These are phyloP conservation scores for Phrynocephalus forsythii DNA, from an alignment of 2,797 vertebrate species.

Conservation along the genomic window DNA sequence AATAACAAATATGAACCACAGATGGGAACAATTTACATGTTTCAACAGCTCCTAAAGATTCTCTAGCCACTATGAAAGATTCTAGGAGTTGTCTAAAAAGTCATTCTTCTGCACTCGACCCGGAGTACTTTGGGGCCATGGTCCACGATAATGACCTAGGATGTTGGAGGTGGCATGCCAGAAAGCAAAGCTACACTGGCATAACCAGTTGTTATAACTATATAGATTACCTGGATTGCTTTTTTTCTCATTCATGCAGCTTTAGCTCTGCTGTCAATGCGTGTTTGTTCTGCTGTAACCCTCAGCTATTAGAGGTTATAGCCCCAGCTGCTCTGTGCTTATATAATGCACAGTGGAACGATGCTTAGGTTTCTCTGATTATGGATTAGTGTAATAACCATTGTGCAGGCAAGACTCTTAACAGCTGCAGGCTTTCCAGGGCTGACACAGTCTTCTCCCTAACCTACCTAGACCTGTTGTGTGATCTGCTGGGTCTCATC, in stretches of 20 bases:
- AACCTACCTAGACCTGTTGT: not conserved
- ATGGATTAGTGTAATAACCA: slow-evolving; percentile 10
- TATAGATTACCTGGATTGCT: not conserved
- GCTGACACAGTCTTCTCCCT: not conserved
- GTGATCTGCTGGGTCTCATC: not conserved
- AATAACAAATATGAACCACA: not conserved
- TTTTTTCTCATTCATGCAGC: not conserved
- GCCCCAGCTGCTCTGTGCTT: slow-evolving; percentile 21
- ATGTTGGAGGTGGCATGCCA: not conserved
- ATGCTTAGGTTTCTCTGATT: not conserved
- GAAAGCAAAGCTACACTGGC: not conserved
- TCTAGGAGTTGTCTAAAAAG: no score
- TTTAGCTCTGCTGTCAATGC: not conserved
- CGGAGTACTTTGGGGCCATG: no score
- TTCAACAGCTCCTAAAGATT: not conserved
- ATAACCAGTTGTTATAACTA: not conserved
- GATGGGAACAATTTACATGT: no score
- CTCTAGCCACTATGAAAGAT: no score
- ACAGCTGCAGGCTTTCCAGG: slow-evolving; percentile 24
- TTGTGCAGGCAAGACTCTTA: slow-evolving; percentile 7
- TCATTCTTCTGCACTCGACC: no score
- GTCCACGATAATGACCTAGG: not conserved
- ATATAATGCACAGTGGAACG: slow-evolving; percentile 9
- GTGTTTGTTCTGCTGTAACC: not conserved
- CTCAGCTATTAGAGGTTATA: not conserved